Conservation (phyloP, 2,888 invertebrate genomes). For the Drosophila antonietae region DNA sequence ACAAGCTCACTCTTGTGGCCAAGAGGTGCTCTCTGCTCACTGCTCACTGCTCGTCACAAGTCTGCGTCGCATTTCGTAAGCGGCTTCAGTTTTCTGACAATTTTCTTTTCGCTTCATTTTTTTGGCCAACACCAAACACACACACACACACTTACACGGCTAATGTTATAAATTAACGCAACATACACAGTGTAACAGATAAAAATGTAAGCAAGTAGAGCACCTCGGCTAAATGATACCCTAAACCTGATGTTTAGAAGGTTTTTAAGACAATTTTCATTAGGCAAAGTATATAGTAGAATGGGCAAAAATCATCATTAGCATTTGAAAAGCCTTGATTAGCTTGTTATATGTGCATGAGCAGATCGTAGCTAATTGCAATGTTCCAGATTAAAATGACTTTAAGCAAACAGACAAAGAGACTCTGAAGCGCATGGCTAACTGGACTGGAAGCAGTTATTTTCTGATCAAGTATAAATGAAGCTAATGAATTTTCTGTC, state of each 20-base stretch:
- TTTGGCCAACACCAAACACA: constrained; percentile 47
- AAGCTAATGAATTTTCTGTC: neutral
- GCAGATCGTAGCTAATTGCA: neutral
- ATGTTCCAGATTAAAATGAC: neutral
- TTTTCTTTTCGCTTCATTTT: constrained; percentile 54
- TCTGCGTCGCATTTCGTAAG: constrained; percentile 60
- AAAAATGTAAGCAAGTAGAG: neutral
- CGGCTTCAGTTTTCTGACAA: constrained; percentile 55
- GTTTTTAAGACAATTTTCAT: neutral
- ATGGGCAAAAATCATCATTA: neutral
- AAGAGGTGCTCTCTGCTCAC: constrained; percentile 33
- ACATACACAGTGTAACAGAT: constrained; percentile 48
- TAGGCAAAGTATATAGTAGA: neutral
- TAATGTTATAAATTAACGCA: constrained; percentile 72
- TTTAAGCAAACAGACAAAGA: neutral
- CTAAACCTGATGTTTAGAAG: neutral
- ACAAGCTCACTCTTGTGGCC: constrained; percentile 13
- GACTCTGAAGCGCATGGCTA: neutral
- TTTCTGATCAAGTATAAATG: neutral
- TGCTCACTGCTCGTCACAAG: constrained; percentile 49
- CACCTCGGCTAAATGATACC: neutral
- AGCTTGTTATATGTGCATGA: neutral
- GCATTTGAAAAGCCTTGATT: neutral
- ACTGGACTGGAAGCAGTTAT: neutral
- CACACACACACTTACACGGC: constrained; percentile 39